Evolutionary conservation across 2,888 invertebrate genomes (phyloP).

Genomic region (Augochlorella aurata): DNA sequence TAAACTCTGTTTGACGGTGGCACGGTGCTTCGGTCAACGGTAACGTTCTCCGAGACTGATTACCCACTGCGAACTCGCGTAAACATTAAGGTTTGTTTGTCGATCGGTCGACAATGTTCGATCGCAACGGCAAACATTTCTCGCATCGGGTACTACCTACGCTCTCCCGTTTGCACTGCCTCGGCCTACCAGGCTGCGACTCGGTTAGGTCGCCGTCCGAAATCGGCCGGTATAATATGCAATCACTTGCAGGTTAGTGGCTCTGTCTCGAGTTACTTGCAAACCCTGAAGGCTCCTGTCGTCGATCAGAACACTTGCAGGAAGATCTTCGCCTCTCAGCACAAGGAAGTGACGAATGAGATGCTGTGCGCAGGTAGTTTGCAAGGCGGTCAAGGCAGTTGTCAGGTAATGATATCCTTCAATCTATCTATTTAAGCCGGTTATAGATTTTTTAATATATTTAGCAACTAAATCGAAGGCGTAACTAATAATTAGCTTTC

Average conservation of each 20-base stretch:
- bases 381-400: constrained; percentile 70
- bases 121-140: constrained; percentile 47
- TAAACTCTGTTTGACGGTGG: constrained; percentile 42
- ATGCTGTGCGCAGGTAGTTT: constrained; percentile 76
- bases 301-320: constrained; percentile 81
- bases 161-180: constrained; percentile 25
- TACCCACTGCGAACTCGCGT: constrained; percentile 41
- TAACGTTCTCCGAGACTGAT: constrained; percentile 54
- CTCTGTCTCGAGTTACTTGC: constrained; percentile 31
- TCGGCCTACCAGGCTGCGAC: background rate
- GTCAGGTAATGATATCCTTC: constrained; percentile 59
- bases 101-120: constrained; percentile 53
- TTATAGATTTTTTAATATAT: no score
- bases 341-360: constrained; percentile 66
- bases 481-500: no score
- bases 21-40: constrained; percentile 43
- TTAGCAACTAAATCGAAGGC: no score
- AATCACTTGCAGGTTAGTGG: constrained; percentile 43
- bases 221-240: constrained; percentile 15
- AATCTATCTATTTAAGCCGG: background rate
- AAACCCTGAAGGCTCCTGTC: constrained; percentile 77
- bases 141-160: background rate
- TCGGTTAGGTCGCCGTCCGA: background rate
- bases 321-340: constrained; percentile 73
- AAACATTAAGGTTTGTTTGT: constrained; percentile 59